Evolutionary conservation across 1,140 invertebrate species (phyloP), one percentile per base, ranked within the genome.

Genomic region (Bombus vancouverensis): DNA sequence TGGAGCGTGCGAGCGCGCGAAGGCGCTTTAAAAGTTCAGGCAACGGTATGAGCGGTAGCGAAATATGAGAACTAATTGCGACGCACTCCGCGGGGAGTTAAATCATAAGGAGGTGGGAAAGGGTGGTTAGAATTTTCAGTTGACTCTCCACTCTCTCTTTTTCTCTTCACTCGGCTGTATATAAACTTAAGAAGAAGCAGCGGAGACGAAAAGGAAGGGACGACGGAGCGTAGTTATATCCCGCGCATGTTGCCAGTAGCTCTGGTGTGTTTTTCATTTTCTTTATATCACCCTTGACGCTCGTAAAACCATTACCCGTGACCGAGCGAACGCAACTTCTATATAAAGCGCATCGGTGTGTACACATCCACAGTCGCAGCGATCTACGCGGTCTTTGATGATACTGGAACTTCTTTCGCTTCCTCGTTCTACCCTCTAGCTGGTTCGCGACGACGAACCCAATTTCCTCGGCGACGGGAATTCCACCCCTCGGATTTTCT

Each of bases 241-340:
- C 91, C 90, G 92, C 87, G 92, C 93, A 93, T 92, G 94, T 94
- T 93, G 93, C 90, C 92, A 94, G 92, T 91, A 89, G 86, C 80
- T 81, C 81, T 83, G 86, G 89, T 86, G 95, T 97, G 97, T 97
- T 97, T 97, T 97, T 97, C 97, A 97, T 97, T 97, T 97, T 97
- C 97, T 97, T 97, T 97, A 97, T 97, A 96, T 97, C 96, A 97
- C 97, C 97, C 97, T 94, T 96, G 97, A 96, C 96, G 96, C 96
- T 97, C 97, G 96, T 97, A 97, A 97, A 97, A 96, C 96, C 97
- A 97, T 97, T 97, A 97, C 96, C 96, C 97, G 96, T 97, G 96
- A 97, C 97, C 97, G 96, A 97, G 96, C 95, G 91, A 91, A 92
- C 93, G 92, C 93, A 94, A 95, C 94, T 95, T 92, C 91, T 92